Conservation (phyloP, 2,888 invertebrate genomes). For the Chrysolina oricalcia region DNA sequence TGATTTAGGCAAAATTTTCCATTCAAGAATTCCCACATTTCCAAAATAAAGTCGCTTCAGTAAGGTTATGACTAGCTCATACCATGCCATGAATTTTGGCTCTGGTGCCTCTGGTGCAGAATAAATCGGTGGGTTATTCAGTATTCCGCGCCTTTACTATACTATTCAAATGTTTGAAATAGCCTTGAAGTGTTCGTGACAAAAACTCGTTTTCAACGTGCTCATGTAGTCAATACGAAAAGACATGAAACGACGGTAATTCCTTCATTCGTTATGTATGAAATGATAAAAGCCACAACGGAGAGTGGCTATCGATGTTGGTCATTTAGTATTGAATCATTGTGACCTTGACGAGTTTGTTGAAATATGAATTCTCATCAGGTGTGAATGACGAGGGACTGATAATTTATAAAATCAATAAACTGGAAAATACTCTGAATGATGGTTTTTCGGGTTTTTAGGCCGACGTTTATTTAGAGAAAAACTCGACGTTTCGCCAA, state of each 20-base stretch:
- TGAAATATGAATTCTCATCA: background rate
- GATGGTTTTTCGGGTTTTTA: no score
- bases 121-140: background rate
- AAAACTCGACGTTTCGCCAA: no score
- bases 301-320: background rate
- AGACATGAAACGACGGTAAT: background rate
- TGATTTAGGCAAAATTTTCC: no score
- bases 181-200: slow-evolving; percentile 3
- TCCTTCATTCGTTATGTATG: background rate
- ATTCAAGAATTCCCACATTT: no score
- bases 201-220: slow-evolving; percentile 5
- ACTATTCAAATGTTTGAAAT: background rate
- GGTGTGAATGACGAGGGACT: background rate
- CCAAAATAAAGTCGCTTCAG: no score
- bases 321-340: background rate
- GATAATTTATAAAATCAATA: no score
- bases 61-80: no score
- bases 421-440: no score
- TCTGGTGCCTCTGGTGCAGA: no score
- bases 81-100: no score
- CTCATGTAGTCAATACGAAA: background rate
- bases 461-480: no score
- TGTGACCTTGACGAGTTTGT: background rate
- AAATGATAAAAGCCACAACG: background rate
- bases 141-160: background rate